phyloP scores from a whole-genome alignment of 2,888 invertebrate species.

The Liopterus haemorrhoidalis region DNA sequence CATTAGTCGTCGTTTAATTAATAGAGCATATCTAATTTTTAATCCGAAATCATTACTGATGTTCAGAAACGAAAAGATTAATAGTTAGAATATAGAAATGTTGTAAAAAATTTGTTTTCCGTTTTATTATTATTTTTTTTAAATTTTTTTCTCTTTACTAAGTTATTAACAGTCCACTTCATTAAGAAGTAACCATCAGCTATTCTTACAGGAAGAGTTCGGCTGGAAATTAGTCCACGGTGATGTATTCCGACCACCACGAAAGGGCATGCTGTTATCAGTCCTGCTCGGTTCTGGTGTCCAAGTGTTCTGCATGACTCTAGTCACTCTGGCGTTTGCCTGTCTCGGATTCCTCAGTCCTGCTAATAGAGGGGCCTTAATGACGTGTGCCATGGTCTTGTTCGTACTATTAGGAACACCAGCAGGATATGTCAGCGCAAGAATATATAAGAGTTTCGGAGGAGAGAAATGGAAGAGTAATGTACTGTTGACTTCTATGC shows the following conservation, averaged over 20 bases:
- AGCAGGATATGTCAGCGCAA: slow-evolving; percentile 93
- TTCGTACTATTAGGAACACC: slow-evolving; percentile 96
- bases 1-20: no score
- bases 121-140: background rate
- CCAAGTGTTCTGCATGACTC: slow-evolving; percentile 93
- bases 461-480: slow-evolving; percentile 99
- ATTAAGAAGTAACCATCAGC: background rate
- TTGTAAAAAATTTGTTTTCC: no score
- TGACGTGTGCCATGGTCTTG: slow-evolving; percentile 96
- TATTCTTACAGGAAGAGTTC: slow-evolving; percentile 78
- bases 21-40: no score
- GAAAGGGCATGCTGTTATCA: slow-evolving; percentile 92
- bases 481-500: slow-evolving; percentile 90
- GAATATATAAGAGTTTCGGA: slow-evolving; percentile 97
- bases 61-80: no score
- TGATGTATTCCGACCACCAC: slow-evolving; percentile 93
- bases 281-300: slow-evolving; percentile 95
- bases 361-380: slow-evolving; percentile 95
- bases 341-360: slow-evolving; percentile 98
- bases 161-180: background rate
- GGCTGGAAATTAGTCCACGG: slow-evolving; percentile 99
- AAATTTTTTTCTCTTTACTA: background rate
- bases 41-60: no score
- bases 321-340: slow-evolving; percentile 96
- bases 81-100: no score